These are phyloP conservation scores for Aethes cnicana DNA, from an alignment of 2,888 invertebrate genomes.

Conservation along the genomic window DNA sequence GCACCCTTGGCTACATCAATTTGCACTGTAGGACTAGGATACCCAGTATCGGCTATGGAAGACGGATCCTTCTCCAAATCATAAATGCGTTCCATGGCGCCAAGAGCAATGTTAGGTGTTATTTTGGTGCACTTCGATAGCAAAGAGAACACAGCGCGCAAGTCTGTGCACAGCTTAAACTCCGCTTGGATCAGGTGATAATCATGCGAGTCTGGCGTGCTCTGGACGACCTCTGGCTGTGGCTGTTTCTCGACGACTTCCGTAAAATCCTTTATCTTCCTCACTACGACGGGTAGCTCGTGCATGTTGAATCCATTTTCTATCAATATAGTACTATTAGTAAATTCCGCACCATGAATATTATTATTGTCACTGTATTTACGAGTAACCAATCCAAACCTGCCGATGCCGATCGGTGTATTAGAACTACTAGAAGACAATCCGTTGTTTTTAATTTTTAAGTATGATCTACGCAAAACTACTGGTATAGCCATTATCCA, in stretches of 20 bases:
- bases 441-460: slow-evolving; percentile 57
- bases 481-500: slow-evolving; percentile 50
- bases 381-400: slow-evolving; percentile 40
- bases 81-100: slow-evolving; percentile 75
- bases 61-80: slow-evolving; percentile 63
- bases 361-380: slow-evolving; percentile 58
- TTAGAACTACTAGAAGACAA: slow-evolving; percentile 44
- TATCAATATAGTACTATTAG: slow-evolving; percentile 80
- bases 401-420: slow-evolving; percentile 38
- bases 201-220: slow-evolving; percentile 52
- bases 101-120: slow-evolving; percentile 75
- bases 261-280: slow-evolving; percentile 70
- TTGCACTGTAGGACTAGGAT: slow-evolving; percentile 46
- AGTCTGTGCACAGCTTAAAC: slow-evolving; percentile 68
- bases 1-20: slow-evolving; percentile 70
- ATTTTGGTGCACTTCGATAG: slow-evolving; percentile 76
- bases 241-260: slow-evolving; percentile 50
- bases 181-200: slow-evolving; percentile 72
- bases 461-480: slow-evolving; percentile 60
- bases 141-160: slow-evolving; percentile 71
- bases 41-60: slow-evolving; percentile 40
- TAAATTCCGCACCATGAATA: slow-evolving; percentile 54
- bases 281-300: slow-evolving; percentile 85
- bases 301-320: slow-evolving; percentile 86
- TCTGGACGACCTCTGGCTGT: slow-evolving; percentile 40